phyloP scores from a whole-genome alignment of 2,888 invertebrate species.

The Eilema sororculum region DNA sequence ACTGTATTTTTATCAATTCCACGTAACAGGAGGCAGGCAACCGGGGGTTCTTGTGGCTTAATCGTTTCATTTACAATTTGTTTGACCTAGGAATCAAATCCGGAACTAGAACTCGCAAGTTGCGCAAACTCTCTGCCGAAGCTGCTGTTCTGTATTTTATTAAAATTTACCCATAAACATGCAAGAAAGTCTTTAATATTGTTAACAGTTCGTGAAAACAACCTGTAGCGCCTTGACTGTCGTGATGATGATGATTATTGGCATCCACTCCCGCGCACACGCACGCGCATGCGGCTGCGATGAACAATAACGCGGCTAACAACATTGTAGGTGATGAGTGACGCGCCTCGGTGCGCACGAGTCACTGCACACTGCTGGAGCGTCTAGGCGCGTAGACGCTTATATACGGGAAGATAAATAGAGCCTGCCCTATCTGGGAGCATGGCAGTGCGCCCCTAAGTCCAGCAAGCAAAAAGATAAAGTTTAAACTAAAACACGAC shows the following conservation, averaged over 20 bases:
- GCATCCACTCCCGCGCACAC: slow-evolving; percentile 5
- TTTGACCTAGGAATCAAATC: no score
- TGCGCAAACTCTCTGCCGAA: not conserved
- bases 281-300: not conserved
- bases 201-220: not conserved
- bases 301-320: slow-evolving; percentile 6
- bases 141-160: not conserved
- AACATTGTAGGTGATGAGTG: slow-evolving; percentile 4
- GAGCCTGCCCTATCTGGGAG: no score
- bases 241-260: slow-evolving; percentile 5
- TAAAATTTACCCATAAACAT: not conserved
- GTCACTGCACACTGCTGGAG: not conserved
- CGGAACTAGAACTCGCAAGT: no score
- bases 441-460: no score
- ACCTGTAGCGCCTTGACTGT: slow-evolving; percentile 16
- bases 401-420: slow-evolving; percentile 7
- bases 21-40: no score
- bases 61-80: no score
- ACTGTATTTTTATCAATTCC: no score
- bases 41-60: no score
- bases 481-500: no score
- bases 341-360: not conserved
- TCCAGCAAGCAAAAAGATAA: no score
- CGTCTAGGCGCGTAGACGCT: not conserved
- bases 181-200: not conserved